These are phyloP conservation scores for Helostoma temminkii DNA, from an alignment of 2,797 vertebrate genomes.

Conservation along the genomic window DNA sequence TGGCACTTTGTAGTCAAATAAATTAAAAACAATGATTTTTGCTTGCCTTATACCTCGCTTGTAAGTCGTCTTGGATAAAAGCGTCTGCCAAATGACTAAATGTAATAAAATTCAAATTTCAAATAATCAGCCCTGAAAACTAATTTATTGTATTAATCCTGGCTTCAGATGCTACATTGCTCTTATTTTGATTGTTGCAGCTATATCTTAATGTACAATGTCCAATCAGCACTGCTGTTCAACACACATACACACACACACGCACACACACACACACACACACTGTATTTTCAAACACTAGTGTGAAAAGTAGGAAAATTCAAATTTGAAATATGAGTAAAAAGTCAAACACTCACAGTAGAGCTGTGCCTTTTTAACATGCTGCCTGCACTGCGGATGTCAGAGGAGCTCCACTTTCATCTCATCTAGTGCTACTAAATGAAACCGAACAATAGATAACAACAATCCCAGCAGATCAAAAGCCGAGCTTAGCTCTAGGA, in stretches of 20 bases:
- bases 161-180: background rate
- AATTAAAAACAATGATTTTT: no score
- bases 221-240: background rate
- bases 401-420: slow-evolving; percentile 65
- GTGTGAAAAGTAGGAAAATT: slow-evolving; percentile 20
- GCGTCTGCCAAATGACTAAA: no score
- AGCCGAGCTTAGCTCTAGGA: slow-evolving; percentile 37
- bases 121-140: no score
- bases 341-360: slow-evolving; percentile 33
- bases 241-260: background rate
- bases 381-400: slow-evolving; percentile 48
- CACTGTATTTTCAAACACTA: slow-evolving; percentile 20
- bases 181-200: background rate
- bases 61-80: no score
- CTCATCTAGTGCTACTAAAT: slow-evolving; percentile 64
- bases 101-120: no score
- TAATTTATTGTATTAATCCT: no score
- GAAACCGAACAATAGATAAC: slow-evolving; percentile 74
- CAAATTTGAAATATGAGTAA: slow-evolving; percentile 23
- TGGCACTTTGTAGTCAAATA: no score
- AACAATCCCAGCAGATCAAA: slow-evolving; percentile 73
- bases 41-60: no score
- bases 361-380: slow-evolving; percentile 43
- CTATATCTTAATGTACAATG: background rate
- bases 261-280: no score